Conservation (phyloP, 2,888 invertebrate genomes). For the Polydrusus cervinus region DNA sequence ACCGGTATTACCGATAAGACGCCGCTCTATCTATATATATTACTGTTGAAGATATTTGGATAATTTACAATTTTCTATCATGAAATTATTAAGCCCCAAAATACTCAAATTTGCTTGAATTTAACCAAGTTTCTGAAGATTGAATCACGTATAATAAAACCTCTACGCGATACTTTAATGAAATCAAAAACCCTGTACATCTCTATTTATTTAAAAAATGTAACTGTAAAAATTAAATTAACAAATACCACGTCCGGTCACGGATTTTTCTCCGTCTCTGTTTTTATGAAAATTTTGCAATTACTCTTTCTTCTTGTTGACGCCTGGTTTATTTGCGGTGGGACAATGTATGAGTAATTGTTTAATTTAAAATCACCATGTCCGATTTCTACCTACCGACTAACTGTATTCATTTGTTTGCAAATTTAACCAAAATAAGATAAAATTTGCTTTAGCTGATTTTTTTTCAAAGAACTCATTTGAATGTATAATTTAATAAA, state of each 20-base stretch:
- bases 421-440: conserved; percentile 34
- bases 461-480: background rate
- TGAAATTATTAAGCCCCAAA: no score
- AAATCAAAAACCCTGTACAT: no score
- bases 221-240: conserved; percentile 20
- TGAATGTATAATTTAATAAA: background rate
- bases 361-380: conserved; percentile 19
- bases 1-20: no score
- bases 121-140: no score
- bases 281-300: conserved; percentile 6
- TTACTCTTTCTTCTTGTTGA: background rate
- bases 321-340: conserved; percentile 12
- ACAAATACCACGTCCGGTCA: conserved; percentile 1
- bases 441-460: conserved; percentile 2
- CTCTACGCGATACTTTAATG: no score
- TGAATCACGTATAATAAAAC: no score
- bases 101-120: no score
- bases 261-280: conserved; percentile 15
- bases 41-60: no score
- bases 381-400: conserved; percentile 17
- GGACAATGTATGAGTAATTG: conserved; percentile 28
- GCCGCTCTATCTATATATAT: no score
- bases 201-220: background rate
- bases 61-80: no score
- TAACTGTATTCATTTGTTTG: conserved; percentile 41